Percentiles rank a stretch among this genome's conserved stretches.
These are phyloP conservation scores for Pygocentrus nattereri DNA, from an alignment of 2,797 vertebrate species.

Conservation along the genomic window DNA sequence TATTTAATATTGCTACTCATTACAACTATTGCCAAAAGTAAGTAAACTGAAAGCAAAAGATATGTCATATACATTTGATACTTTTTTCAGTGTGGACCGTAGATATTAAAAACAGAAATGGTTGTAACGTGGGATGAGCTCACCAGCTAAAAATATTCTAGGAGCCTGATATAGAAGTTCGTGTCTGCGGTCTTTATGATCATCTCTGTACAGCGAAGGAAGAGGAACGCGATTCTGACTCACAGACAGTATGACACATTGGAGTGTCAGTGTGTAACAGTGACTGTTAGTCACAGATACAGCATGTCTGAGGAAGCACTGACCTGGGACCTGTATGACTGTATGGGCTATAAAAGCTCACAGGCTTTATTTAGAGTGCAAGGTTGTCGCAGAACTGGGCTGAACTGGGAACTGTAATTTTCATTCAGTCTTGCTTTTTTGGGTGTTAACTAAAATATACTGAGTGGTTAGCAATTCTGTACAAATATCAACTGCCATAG, in stretches of 20 bases:
- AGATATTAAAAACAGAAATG: background rate
- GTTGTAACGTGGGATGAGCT: background rate
- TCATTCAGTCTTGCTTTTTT: constrained; percentile 20
- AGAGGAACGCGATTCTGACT: constrained; percentile 27
- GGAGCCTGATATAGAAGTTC: background rate
- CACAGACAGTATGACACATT: constrained; percentile 39
- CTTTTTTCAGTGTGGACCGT: background rate
- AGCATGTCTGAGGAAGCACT: constrained; percentile 5
- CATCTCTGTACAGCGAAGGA: background rate
- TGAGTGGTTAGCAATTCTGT: constrained; percentile 23
- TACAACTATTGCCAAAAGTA: too few relatives aligned
- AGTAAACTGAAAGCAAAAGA: too few relatives aligned
- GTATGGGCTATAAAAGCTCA: background rate
- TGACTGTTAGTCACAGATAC: constrained; percentile 42
- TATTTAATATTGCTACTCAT: too few relatives aligned
- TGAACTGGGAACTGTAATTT: constrained; percentile 34
- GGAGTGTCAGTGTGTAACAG: constrained; percentile 19
- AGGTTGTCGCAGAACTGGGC: background rate
- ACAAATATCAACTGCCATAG: constrained; percentile 5
- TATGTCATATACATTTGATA: too few relatives aligned
- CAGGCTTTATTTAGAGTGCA: constrained; percentile 35
- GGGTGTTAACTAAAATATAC: constrained; percentile 26
- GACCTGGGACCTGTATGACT: constrained; percentile 1
- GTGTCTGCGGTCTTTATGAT: background rate
- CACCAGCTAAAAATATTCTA: background rate